Evolutionary conservation across 2,797 vertebrate species (phyloP), one percentile per base, ranked within the genome.

Genomic region (Platyrinchus mystaceus): DNA sequence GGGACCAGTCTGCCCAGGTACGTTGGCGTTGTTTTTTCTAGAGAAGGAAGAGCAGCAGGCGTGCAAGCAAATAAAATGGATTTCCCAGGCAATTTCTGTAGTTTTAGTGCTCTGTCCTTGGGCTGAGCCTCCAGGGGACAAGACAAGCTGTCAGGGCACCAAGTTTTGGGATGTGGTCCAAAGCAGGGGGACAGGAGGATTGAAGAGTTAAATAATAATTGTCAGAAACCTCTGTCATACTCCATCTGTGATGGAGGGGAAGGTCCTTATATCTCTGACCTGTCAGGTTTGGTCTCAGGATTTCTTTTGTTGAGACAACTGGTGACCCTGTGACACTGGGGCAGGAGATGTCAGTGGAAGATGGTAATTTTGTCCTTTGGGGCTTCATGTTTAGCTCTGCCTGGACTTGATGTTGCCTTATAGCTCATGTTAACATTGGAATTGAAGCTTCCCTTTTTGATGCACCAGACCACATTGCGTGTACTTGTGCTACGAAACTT

Each of bases 1-100:
- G 97, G 34, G 98, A 99, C 92, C 83, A 97, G 34, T 96, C 98
- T 47, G 89, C 95, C 26, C 98, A 98, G 99, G 99, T 99, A 98
- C 0, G 90, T 95, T 84, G 47, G 50, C 23, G 5, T 20, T 85
- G 73, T 9, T 36, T 76, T 62, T 89, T 84, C n/a, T 74, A 18
- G 53, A 70, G 68, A 32, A 87, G 44, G 41, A 58, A 68, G 49
- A 70, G 46, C n/a, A 30, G 36, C 37, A 19, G 11, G 11, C 1
- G 0, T 53, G 37, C 27, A 19, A 41, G 53, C 0, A 1, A 78
- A 59, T 74, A 7, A 23, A 52, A 10, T 55, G 58, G 41, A 19
- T 66, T 56, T 81, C 59, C 76, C 17, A 37, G 34, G 30, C 1
- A 2, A 0, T 67, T 71, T 75, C 26, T 49, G 27, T 67, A 21